Evolutionary conservation across 1,140 invertebrate species (phyloP).

Genomic region (Hermetia illucens): DNA sequence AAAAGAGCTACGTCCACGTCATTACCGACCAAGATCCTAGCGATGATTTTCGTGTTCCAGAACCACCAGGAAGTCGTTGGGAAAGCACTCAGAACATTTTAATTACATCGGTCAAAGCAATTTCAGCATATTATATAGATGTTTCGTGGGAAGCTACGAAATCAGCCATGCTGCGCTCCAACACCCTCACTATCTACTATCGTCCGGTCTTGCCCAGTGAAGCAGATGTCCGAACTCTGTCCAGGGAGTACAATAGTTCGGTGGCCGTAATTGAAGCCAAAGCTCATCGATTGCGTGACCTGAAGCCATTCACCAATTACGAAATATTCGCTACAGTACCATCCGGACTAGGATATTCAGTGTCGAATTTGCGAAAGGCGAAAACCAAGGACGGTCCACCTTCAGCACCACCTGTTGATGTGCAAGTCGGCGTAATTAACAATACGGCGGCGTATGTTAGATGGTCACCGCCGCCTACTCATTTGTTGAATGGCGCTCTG

Average conservation of each 20-base stretch:
- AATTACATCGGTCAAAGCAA: conserved; percentile 38
- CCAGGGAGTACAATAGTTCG: conserved; percentile 38
- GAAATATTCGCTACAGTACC: conserved; percentile 60
- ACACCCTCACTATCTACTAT: conserved; percentile 1
- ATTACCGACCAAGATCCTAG: neutral
- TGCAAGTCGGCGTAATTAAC: conserved; percentile 63
- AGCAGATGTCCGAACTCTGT: conserved; percentile 6
- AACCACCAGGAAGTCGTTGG: conserved; percentile 1
- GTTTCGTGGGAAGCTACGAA: conserved; percentile 45
- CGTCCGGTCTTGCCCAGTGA: neutral
- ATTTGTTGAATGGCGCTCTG: conserved; percentile 62
- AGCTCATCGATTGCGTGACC: conserved; percentile 43
- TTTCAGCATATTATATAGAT: conserved; percentile 56
- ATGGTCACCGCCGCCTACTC: conserved; percentile 59
- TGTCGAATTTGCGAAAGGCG: conserved; percentile 32
- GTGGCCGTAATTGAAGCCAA: conserved; percentile 41
- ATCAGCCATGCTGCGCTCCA: neutral
- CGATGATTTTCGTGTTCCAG: neutral
- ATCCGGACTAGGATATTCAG: conserved; percentile 54
- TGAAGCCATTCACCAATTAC: conserved; percentile 57
- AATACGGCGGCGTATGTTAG: conserved; percentile 56
- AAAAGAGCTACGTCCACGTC: conserved; percentile 3
- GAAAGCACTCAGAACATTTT: conserved; percentile 8
- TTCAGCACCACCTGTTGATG: conserved; percentile 54
- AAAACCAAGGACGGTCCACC: conserved; percentile 46